Evolutionary conservation across 2,797 vertebrate species (phyloP).

Genomic region (Numenius phaeopus): DNA sequence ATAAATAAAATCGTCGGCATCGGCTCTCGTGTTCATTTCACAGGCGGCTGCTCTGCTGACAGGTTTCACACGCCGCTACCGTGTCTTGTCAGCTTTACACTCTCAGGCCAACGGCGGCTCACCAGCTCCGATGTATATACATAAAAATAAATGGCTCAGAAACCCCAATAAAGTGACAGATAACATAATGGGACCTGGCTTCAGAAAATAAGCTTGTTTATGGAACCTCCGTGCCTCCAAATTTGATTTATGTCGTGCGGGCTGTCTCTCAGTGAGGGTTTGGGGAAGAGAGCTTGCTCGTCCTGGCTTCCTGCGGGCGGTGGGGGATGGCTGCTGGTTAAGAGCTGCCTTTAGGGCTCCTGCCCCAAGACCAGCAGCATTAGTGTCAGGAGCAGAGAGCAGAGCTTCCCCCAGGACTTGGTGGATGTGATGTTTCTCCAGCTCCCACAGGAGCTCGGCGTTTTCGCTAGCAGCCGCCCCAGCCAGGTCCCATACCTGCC

Average conservation of each 20-base stretch:
- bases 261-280: neutral
- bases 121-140: slow-evolving; percentile 64
- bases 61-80: slow-evolving; percentile 74
- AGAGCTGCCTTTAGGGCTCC: neutral
- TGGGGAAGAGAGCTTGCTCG: neutral
- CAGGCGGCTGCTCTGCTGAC: slow-evolving; percentile 83
- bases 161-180: slow-evolving; percentile 68
- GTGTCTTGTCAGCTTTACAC: slow-evolving; percentile 81
- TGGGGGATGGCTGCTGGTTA: neutral
- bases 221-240: slow-evolving; percentile 54
- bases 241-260: neutral
- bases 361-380: neutral
- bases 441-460: neutral
- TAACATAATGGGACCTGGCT: slow-evolving; percentile 56
- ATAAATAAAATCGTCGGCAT: slow-evolving; percentile 72
- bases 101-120: slow-evolving; percentile 61
- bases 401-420: neutral
- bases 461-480: neutral
- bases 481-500: neutral
- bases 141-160: slow-evolving; percentile 79
- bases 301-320: accelerated
- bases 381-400: neutral
- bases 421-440: neutral
- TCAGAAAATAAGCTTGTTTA: slow-evolving; percentile 71
- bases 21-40: slow-evolving; percentile 83